These are phyloP conservation scores for Hirtodrosophila histrioides DNA, from an alignment of 2,888 invertebrate species.

Conservation along the genomic window DNA sequence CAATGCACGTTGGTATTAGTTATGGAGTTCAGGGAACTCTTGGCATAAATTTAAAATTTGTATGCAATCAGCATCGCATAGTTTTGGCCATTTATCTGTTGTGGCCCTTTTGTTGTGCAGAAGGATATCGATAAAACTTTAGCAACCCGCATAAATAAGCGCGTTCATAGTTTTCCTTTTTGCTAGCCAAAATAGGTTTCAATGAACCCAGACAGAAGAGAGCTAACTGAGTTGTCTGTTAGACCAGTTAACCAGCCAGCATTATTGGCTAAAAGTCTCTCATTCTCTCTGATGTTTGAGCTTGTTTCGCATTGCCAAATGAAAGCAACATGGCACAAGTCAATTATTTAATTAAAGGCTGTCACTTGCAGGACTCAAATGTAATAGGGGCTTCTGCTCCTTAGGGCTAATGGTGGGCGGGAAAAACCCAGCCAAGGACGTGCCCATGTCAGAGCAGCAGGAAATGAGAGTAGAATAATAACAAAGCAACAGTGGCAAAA, in stretches of 20 bases:
- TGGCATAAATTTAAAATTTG: conserved; percentile 61
- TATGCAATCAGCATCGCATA: conserved; percentile 46
- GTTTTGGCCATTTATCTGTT: conserved; percentile 53
- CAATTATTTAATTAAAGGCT: conserved; percentile 76
- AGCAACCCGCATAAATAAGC: conserved; percentile 30
- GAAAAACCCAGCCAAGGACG: conserved; percentile 31
- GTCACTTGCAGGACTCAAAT: conserved; percentile 60
- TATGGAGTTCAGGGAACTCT: conserved; percentile 55
- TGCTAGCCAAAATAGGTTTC: conserved; percentile 37
- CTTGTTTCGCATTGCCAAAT: conserved; percentile 40
- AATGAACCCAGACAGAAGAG: conserved; percentile 43
- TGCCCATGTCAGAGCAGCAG: conserved; percentile 7
- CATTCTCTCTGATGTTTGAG: not conserved
- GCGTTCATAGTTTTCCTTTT: conserved; percentile 5
- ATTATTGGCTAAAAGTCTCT: conserved; percentile 37
- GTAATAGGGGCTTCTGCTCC: conserved; percentile 15
- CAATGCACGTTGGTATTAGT: conserved; percentile 20
- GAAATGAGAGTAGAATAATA: conserved; percentile 35
- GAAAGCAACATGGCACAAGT: conserved; percentile 55
- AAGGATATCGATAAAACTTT: conserved; percentile 35
- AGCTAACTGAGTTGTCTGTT: conserved; percentile 18
- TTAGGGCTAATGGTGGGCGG: conserved; percentile 1
- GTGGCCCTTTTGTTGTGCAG: conserved; percentile 26
- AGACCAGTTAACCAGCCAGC: conserved; percentile 42
- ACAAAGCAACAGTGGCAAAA: conserved; percentile 34